Evolutionary conservation across 2,888 invertebrate genomes (phyloP).

Genomic region (Rhamphomyia laevipes): DNA sequence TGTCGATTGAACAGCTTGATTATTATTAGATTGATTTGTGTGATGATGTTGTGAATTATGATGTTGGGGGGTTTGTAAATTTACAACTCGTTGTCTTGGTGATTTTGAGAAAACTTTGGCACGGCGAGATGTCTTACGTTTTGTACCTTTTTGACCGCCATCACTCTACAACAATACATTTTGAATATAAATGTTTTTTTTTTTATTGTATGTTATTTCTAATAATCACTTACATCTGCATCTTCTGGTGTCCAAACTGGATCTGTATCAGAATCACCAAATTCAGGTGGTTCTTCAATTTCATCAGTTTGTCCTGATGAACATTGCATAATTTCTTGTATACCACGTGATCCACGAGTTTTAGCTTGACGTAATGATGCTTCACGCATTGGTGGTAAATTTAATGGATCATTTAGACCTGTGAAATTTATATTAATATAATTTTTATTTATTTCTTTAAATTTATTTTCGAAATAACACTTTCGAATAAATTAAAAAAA

Average conservation of each 20-base stretch:
- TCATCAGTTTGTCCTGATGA: constrained; percentile 38
- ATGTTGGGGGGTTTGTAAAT: constrained; percentile 1
- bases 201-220: neutral
- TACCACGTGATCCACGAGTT: constrained; percentile 48
- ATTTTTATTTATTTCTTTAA: no score
- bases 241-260: constrained; percentile 64
- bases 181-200: neutral
- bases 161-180: constrained; percentile 8
- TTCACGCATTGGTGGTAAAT: constrained; percentile 46
- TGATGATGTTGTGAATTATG: neutral
- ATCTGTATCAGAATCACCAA: constrained; percentile 55
- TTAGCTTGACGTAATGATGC: constrained; percentile 54
- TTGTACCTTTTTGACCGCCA: constrained; percentile 6
- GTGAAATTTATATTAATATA: no score
- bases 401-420: constrained; percentile 30
- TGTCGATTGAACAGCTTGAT: neutral
- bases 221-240: constrained; percentile 34
- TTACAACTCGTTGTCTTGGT: constrained; percentile 5
- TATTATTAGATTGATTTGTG: neutral
- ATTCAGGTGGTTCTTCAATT: constrained; percentile 45
- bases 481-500: no score
- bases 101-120: constrained; percentile 1
- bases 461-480: no score
- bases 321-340: constrained; percentile 41
- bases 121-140: constrained; percentile 11